These are phyloP conservation scores for Microcebus ravelobensis DNA, from an alignment of 2,113 vertebrate species.

Conservation along the genomic window DNA sequence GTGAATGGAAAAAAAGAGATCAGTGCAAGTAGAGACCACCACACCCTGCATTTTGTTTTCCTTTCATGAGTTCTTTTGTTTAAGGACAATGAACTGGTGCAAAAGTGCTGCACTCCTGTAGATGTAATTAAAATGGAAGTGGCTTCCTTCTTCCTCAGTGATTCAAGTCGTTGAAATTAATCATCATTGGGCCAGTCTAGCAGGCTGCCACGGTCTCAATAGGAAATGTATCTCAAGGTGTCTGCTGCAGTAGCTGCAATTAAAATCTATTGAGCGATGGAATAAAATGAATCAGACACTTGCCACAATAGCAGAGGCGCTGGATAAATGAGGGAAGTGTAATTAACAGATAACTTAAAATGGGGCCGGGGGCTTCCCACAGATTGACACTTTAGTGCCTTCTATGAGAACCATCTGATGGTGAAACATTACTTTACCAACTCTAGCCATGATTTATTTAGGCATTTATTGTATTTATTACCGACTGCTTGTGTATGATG, in stretches of 20 bases:
- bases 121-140: slow-evolving; percentile 65
- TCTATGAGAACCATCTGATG: not conserved
- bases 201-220: slow-evolving; percentile 76
- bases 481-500: not conserved
- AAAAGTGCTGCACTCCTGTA: not conserved
- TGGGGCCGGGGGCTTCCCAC: not conserved
- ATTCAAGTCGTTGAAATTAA: slow-evolving; percentile 70
- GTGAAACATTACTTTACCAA: slow-evolving; percentile 53
- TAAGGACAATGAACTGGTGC: slow-evolving; percentile 32
- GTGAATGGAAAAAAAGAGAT: not conserved
- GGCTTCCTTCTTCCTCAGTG: slow-evolving; percentile 15
- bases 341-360: slow-evolving; percentile 60
- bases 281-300: slow-evolving; percentile 51
- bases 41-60: not conserved
- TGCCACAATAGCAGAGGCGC: not conserved
- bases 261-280: slow-evolving; percentile 59
- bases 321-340: slow-evolving; percentile 27
- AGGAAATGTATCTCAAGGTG: slow-evolving; percentile 58
- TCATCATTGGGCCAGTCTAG: slow-evolving; percentile 60
- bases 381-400: slow-evolving; percentile 25
- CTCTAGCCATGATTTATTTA: slow-evolving; percentile 43
- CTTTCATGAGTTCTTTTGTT: slow-evolving; percentile 65
- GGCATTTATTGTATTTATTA: slow-evolving; percentile 48
- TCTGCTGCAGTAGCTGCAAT: slow-evolving; percentile 63
- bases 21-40: not conserved